Conservation (phyloP, 2,797 vertebrate species). For the Gadopsis bispinosus region DNA sequence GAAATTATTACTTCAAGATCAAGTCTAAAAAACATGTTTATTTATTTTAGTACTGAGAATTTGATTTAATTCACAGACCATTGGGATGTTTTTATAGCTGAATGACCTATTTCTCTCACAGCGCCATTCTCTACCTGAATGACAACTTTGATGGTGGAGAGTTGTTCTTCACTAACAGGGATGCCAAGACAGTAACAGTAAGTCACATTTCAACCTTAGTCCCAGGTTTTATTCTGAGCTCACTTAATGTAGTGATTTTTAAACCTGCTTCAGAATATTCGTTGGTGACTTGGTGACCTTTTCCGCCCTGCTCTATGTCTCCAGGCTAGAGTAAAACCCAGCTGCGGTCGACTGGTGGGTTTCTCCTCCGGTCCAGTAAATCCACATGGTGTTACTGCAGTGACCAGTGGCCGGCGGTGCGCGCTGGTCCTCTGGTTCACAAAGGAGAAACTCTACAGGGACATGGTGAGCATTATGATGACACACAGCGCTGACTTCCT, state of each 20-base stretch:
- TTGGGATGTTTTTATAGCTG: neutral
- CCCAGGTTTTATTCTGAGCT: neutral
- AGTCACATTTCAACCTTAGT: slow-evolving; percentile 51
- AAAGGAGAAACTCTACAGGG: slow-evolving; percentile 89
- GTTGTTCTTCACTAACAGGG: slow-evolving; percentile 93
- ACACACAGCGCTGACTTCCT: slow-evolving; percentile 15
- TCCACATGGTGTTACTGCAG: slow-evolving; percentile 92
- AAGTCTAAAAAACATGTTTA: neutral
- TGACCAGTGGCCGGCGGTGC: slow-evolving; percentile 90
- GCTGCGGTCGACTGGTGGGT: slow-evolving; percentile 92
- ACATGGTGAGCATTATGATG: slow-evolving; percentile 88
- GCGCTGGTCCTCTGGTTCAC: slow-evolving; percentile 96
- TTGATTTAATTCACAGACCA: neutral
- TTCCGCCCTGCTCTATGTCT: neutral
- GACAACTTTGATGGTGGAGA: slow-evolving; percentile 94
- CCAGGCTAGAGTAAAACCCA: slow-evolving; percentile 90
- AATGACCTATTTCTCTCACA: slow-evolving; percentile 65
- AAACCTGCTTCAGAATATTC: neutral
- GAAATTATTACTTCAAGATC: neutral
- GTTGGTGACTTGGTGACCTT: neutral
- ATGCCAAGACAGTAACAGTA: slow-evolving; percentile 92
- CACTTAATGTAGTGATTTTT: neutral
- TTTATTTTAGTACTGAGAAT: neutral
- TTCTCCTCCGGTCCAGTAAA: slow-evolving; percentile 95
- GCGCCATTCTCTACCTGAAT: slow-evolving; percentile 96